Base-by-base conservation (phyloP, 2,113 vertebrate species). In the Melierax canorus region DNA sequence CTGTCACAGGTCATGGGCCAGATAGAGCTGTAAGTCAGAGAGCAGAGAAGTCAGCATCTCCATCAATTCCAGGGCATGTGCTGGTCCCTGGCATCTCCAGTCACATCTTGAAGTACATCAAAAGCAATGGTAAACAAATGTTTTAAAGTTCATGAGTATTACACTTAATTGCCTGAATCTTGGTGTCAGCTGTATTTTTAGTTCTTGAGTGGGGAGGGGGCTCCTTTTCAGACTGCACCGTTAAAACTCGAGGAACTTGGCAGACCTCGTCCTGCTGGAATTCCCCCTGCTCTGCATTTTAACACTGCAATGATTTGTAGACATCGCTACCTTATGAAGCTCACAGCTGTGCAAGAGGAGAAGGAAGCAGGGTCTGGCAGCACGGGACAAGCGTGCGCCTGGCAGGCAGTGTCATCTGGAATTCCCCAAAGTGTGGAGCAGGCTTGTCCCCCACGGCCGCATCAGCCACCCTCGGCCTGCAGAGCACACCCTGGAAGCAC, bases 211-310 rank as follows among this genome's bases (percentile, higher is more conserved):
- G 95, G 50, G 73, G 81, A 95, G 63, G 60, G 92, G 92, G 76
- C 66, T 95, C 77, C 88, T 94, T 96, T 94, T 94, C 48, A 34
- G 83, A 77, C 81, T 4, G 3, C 39, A 18, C 77, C 13, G 38
- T 95, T 97, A 97, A 95, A 97, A 94, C 97, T 97, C 53, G 18
- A 98, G 95, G 97, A 97, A 98, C 96, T 98, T 98, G 98, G 98
- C 98, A 97, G 90, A 30, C 34, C 59, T 56, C 3, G 0, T 73
- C 10, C 46, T 69, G 74, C 94, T 93, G 98, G 98, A 98, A 98
- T 98, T 98, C 98, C 98, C 98, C 98, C 91, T 8, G 69, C 97
- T 95, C 95, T 76, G 87, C 96, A 94, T 96, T 97, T 97, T 96
- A 97, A 84, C 89, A 80, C 94, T 88, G 92, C 87, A 67, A 85